Evolutionary conservation across 2,888 invertebrate species (phyloP), one percentile per base, ranked within the genome.

Genomic region (Spodoptera littoralis): DNA sequence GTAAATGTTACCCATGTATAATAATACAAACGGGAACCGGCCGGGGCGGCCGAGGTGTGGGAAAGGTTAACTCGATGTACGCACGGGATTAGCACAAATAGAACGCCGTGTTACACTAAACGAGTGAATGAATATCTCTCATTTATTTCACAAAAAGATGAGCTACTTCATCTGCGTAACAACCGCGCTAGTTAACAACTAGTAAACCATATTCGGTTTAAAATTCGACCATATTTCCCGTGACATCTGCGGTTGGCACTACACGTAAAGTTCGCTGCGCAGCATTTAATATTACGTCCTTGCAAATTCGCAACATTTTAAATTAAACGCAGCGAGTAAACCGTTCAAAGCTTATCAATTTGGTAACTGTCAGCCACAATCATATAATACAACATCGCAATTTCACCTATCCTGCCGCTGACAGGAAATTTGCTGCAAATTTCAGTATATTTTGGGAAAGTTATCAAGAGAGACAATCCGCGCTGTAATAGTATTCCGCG

Each of bases 291-390:
- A 24, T n/a, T 22, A 52, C 13, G 47, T 27, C 8, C 30, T 36
- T 36, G 36, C 36, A 49, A 47, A 45, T 36, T 27, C 44, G n/a
- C 12, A 42, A 6, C 0, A 11, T 57, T 60, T 72, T n/a, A 56
- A 56, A 50, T 68, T 30, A 42, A 57, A 42, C 41, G 46, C 68
- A 1, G 43, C 46, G 30, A 41, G 46, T 59, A 51, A 56, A 57
- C 47, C 18, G n/a, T 46, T 47, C 54, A 58, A 69, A 74, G 69
- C 58, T 63, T 69, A 69, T 62, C 74, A 55, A 69, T 55, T 55
- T 42, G 2, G 42, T 18, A 9, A 41, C 70, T 72, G 75, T 69
- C 71, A 74, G 24, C 43, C 8, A 48, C 64, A 47, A 41, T 22
- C 55, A 45, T 73, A 60, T 49, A 67, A 53, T 68, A 13, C 27